These are phyloP conservation scores for Spizella passerina DNA, from an alignment of 2,797 vertebrate genomes.

Conservation along the genomic window DNA sequence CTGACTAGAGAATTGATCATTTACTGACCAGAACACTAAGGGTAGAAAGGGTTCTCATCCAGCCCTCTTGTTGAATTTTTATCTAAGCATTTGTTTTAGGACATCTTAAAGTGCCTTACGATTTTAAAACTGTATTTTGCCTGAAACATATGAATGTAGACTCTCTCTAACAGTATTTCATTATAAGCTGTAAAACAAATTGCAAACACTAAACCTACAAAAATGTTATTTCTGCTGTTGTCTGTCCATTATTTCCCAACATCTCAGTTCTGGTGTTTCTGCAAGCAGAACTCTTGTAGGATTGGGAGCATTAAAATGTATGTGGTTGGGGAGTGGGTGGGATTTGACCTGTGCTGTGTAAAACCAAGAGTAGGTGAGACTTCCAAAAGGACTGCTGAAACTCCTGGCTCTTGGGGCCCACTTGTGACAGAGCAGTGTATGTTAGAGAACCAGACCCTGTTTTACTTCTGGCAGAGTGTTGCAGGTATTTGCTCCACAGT, in stretches of 20 bases:
- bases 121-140: constrained; percentile 63
- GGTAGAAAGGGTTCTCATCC: neutral
- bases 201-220: constrained; percentile 54
- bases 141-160: constrained; percentile 48
- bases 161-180: constrained; percentile 58
- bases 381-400: neutral
- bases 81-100: constrained; percentile 50
- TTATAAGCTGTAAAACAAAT: constrained; percentile 59
- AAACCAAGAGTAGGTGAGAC: neutral
- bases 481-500: neutral
- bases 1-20: constrained; percentile 17
- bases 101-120: constrained; percentile 64
- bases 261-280: neutral
- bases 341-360: neutral
- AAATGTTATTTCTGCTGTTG: constrained; percentile 3
- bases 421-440: neutral
- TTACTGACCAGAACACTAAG: constrained; percentile 19
- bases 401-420: neutral
- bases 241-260: neutral
- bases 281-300: neutral
- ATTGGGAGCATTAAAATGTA: neutral
- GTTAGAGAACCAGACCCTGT: neutral
- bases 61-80: constrained; percentile 23
- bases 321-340: fast-evolving
- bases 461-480: neutral